Evolutionary conservation across 2,113 vertebrate species (phyloP), one percentile per base, ranked within the genome.

Genomic region (Eulacestoma nigropectus): DNA sequence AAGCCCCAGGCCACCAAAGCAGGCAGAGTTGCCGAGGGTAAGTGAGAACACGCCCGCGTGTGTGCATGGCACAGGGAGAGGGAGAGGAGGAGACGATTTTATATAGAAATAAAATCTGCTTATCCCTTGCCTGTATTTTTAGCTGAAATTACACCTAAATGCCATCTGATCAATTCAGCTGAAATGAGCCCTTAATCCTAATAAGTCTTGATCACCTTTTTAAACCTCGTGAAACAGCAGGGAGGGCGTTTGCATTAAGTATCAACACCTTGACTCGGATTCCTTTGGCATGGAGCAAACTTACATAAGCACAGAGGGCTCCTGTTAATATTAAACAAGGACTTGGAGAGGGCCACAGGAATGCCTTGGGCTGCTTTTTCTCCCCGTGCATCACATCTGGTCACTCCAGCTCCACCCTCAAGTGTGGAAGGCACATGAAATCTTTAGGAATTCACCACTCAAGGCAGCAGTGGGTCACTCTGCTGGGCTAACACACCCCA

Each of bases 161-260:
- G 76, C 77, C 90, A 90, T n/a, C 85, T 91, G 91, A 96, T 94
- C 95, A 93, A 89, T 90, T 93, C 83, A 86, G 77, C 73, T 84
- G 39, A 87, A 94, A 87, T 60, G 82, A 96, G 93, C 72, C 83
- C 85, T 97, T 95, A 93, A 93, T 95, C 83, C 69, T 94, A 92
- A 90, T 92, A 96, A 93, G 80, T 35, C 83, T 81, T 94, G 80
- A 96, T 94, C 93, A 96, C 89, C 86, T 92, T 95, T 94, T 87
- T 20, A 87, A 92, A 39, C 53, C 73, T 50, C 4, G 14, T 37
- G 62, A 59, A 94, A 19, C 87, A 93, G 85, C 79, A 87, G 93
- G 92, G 73, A 75, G 80, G 57, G 19, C 60, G 52, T 87, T 93
- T 90, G 80, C 9, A 0, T 78, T 23, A 32, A 78, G 69, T 6